Percentiles rank a stretch among this genome's conserved stretches.
Evolutionary conservation across 2,888 invertebrate species (phyloP).

Genomic region (Melitaea athalia): DNA sequence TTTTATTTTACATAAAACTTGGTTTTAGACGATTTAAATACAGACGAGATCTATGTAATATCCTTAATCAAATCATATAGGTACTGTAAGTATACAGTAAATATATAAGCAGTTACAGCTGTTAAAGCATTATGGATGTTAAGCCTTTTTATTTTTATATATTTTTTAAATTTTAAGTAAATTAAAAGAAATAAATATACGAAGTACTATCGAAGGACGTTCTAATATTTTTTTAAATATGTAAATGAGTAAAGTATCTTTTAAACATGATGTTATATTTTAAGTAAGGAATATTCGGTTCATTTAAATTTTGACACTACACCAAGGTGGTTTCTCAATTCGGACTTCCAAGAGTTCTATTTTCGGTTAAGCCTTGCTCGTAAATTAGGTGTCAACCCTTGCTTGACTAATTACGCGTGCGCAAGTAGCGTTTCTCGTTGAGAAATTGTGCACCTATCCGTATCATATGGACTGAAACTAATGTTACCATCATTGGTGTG

Average conservation of each 20-base stretch:
- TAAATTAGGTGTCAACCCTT: slow-evolving; percentile 40
- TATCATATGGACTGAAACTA: slow-evolving; percentile 10
- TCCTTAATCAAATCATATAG: too few species aligned
- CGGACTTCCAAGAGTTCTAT: slow-evolving; percentile 15
- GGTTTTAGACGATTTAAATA: too few species aligned
- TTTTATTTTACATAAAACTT: too few species aligned
- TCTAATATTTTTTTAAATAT: too few species aligned
- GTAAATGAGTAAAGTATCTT: neutral
- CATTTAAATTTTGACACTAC: neutral
- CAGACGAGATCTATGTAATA: too few species aligned
- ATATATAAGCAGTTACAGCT: too few species aligned
- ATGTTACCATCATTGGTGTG: neutral
- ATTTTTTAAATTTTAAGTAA: too few species aligned
- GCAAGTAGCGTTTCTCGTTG: slow-evolving; percentile 48
- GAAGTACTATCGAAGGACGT: neutral
- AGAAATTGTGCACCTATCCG: slow-evolving; percentile 43
- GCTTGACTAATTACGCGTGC: slow-evolving; percentile 43
- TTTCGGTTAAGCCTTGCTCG: slow-evolving; percentile 11
- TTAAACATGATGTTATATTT: too few species aligned
- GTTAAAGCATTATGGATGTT: too few species aligned
- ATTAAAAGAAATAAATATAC: neutral
- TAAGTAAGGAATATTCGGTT: neutral
- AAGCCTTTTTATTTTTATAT: too few species aligned
- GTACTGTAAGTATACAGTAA: too few species aligned
- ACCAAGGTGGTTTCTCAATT: slow-evolving; percentile 1